These are phyloP conservation scores for Calliphora vomitoria DNA, from an alignment of 2,888 invertebrate species.

Conservation along the genomic window DNA sequence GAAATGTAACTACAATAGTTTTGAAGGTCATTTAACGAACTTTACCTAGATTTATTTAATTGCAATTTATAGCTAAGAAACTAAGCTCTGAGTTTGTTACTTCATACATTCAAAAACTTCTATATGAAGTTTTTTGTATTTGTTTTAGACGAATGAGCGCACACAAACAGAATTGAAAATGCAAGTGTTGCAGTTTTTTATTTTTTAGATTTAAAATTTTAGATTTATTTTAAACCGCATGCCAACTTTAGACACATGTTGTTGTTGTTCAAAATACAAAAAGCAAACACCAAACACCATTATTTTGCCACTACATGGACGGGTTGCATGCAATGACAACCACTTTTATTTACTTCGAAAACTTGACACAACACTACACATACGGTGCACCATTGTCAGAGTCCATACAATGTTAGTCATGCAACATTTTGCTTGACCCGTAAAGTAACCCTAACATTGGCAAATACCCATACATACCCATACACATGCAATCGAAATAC, in stretches of 20 bases:
- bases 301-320: slow-evolving; percentile 2
- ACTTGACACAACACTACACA: slow-evolving; percentile 35
- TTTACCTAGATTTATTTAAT: slow-evolving; percentile 80
- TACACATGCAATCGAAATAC: neutral
- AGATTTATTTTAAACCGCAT: neutral
- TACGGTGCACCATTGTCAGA: neutral
- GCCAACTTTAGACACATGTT: slow-evolving; percentile 40
- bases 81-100: neutral
- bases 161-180: slow-evolving; percentile 19
- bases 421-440: slow-evolving; percentile 62
- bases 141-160: neutral
- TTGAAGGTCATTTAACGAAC: slow-evolving; percentile 81
- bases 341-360: slow-evolving; percentile 42
- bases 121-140: neutral
- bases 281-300: slow-evolving; percentile 9
- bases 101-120: neutral
- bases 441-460: slow-evolving; percentile 56
- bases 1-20: neutral
- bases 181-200: slow-evolving; percentile 59
- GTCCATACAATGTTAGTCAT: slow-evolving; percentile 15
- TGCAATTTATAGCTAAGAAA: neutral
- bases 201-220: slow-evolving; percentile 17
- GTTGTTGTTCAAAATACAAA: slow-evolving; percentile 18
- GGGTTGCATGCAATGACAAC: slow-evolving; percentile 59
- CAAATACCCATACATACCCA: neutral